Base-by-base conservation (phyloP, 2,888 invertebrate species). In the Lithophane ornitopus region DNA sequence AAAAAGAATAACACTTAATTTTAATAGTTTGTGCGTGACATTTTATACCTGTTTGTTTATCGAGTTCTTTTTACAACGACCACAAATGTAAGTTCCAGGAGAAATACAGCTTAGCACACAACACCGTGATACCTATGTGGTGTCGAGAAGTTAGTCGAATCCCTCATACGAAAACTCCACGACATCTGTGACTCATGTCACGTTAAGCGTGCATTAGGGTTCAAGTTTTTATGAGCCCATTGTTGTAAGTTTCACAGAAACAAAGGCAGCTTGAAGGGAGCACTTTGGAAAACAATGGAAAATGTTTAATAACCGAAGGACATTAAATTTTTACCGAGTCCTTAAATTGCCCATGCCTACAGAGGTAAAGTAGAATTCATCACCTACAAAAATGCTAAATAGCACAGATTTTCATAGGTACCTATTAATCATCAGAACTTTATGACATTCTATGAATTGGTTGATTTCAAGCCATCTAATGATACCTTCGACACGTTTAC, bases 211-310 rank as follows among this genome's bases (percentile, higher is more conserved):
- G 59, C 74, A 39, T 54, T 54, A 56, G 44, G 49, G 76, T 39
- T 79, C 44, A 44, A 14, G 62, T 81, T 79, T 79, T 81, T 76
- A 79, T 19, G 76, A 82, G 44, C 19, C 19, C 58, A 79, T 79
- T 79, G 78, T 79, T 49, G 68, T 34, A 58, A 52, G 41, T 52
- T 68, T 58, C 41, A 63, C 49, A 58, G 56, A 63, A 81, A 81
- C 82, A 79, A 81, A 68, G 49, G 62, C 46, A 58, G 11, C 26
- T 56, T n/a, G 54, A 44, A 70, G 61, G 58, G 49, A 59, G 39
- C 14, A 28, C 34, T 66, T 59, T n/a, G 16, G 71, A 34, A 81
- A 76, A 82, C 82, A 74, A 81, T 82, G 62, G 73, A 19, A 73
- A 68, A 61, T 70, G 73, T 78, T 80, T 76, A 81, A 76, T 66